Evolutionary conservation across 92 coral and sea anemone species (phyloP), one percentile per base, ranked within the genome.

Genomic region (Umimayanthus kanabou): DNA sequence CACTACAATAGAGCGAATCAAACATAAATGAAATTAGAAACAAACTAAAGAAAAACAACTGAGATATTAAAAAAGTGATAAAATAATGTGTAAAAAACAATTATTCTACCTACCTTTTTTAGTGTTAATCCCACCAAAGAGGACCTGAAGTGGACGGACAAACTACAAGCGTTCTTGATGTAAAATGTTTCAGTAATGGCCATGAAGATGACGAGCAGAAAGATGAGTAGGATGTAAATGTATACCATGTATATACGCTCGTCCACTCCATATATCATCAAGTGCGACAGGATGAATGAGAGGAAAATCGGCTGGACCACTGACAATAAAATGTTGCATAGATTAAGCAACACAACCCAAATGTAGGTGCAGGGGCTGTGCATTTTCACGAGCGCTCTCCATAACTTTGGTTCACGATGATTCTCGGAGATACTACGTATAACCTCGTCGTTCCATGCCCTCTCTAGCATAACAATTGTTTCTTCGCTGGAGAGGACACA

Each of bases 261-360:
- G 65, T 77, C 65, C 39, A 77, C 81, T 77, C 81, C 65, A 23
- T 77, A 77, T 23, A 77, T 10, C 64, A 47, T 77, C 57, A 77
- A 77, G 37, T 77, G 81, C 7, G 81, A 77, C 14, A 77, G 65
- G 64, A 77, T 77, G 81, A 77, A 77, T 50, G 81, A 77, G 15
- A 77, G 81, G 22, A 77, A 77, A 18, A 77, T 77, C 20, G 67
- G 66, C 45, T 28, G 64, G 28, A 79, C 43, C 9, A 79, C 66
- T 79, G 82, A 49, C 43, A 4, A 2, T 74, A 74, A 18, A 13
- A 74, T 26, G 25, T 2, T 8, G 8, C 26, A 29, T 6, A 74
- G n/a, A 33, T 74, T 74, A 8, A 74, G 47, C 50, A 74, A 15
- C 25, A 39, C 79, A 75, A 25, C 14, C 53, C 79, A 75, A 9